Percentiles rank a stretch among this genome's conserved stretches.
phyloP scores from a whole-genome alignment of 2,888 invertebrate species.

The Limnephilus auricula region DNA sequence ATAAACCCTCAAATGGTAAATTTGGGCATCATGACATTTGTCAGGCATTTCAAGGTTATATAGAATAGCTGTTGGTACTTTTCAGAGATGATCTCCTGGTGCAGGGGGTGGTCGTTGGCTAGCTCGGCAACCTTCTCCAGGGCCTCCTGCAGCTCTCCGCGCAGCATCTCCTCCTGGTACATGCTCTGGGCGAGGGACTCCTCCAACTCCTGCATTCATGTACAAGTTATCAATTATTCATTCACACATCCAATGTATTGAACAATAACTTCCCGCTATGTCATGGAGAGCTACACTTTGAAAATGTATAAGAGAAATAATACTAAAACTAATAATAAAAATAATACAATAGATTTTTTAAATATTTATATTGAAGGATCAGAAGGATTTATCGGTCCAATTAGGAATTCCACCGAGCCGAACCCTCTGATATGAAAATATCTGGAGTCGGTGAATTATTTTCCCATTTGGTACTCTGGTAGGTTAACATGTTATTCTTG shows the following conservation, averaged over 20 bases:
- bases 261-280: background rate
- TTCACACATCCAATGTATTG: background rate
- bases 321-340: no score
- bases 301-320: background rate
- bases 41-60: no score
- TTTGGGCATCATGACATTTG: no score
- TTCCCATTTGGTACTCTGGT: no score
- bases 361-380: no score
- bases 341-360: no score
- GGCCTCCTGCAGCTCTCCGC: conserved; percentile 80
- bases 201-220: conserved; percentile 75
- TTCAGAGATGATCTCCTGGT: conserved; percentile 77
- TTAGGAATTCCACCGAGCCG: no score
- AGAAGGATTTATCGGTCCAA: no score
- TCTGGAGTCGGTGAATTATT: no score
- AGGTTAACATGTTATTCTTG: no score
- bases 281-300: background rate
- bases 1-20: no score
- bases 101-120: conserved; percentile 75
- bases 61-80: conserved; percentile 71
- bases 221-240: background rate
- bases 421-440: no score
- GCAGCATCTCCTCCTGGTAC: conserved; percentile 75
- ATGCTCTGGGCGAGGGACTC: conserved; percentile 77
- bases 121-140: conserved; percentile 79